Conservation (phyloP, 2,797 vertebrate species). For the Bucorvus abyssinicus region DNA sequence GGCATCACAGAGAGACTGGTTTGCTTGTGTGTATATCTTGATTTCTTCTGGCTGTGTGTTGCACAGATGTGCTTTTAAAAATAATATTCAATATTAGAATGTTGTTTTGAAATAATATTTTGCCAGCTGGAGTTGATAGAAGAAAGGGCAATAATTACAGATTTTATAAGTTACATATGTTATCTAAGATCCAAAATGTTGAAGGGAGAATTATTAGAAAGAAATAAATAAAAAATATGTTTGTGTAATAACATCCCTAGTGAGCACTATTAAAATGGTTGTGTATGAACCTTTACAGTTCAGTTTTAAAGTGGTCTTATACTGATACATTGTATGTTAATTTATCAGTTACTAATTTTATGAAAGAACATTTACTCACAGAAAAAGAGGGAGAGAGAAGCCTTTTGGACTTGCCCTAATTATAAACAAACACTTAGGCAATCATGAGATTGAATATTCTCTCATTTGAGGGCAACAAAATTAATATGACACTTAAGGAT, state of each 20-base stretch:
- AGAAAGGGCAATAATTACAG: not conserved
- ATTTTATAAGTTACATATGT: not conserved
- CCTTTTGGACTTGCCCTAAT: conserved; percentile 27
- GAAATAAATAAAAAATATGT: not conserved
- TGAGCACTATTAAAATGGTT: not conserved
- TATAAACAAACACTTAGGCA: conserved; percentile 45
- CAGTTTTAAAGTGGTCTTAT: not conserved
- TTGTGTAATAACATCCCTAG: not conserved
- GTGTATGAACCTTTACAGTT: not conserved
- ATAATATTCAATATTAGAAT: not conserved
- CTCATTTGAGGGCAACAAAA: conserved; percentile 41
- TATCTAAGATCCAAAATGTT: not conserved
- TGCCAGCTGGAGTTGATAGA: not conserved
- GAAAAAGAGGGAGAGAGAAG: not conserved
- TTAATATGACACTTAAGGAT: conserved; percentile 39
- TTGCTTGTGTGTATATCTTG: not conserved
- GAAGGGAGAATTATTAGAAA: not conserved
- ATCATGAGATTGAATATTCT: conserved; percentile 29
- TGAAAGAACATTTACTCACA: not conserved
- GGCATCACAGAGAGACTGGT: not conserved
- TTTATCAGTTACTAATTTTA: not conserved
- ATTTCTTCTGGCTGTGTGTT: conserved; percentile 3
- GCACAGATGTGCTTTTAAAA: conserved; percentile 2
- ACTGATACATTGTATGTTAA: not conserved
- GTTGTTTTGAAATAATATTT: not conserved